Evolutionary conservation across 2,113 vertebrate genomes (phyloP).

Genomic region (Otocyon megalotis): DNA sequence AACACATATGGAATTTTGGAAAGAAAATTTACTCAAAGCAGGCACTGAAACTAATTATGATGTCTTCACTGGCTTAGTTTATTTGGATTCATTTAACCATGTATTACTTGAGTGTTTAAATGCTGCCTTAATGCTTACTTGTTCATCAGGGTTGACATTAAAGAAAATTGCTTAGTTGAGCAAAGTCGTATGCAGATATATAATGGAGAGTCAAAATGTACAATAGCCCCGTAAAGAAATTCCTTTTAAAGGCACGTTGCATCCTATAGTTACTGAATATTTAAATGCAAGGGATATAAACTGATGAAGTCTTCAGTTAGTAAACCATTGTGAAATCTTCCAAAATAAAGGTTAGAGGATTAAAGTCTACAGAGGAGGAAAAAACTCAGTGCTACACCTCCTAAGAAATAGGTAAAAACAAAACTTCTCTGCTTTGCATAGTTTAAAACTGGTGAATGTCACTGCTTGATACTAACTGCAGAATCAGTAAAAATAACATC

Average conservation of each 20-base stretch:
- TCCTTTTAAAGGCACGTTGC: not conserved
- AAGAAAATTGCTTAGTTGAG: constrained; percentile 51
- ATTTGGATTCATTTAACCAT: constrained; percentile 62
- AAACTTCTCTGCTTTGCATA: not conserved
- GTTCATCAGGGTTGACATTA: constrained; percentile 61
- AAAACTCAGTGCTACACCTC: not conserved
- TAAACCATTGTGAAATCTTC: not conserved
- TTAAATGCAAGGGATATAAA: not conserved
- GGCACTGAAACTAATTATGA: constrained; percentile 67
- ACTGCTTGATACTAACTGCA: not conserved
- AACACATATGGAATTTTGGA: constrained; percentile 50
- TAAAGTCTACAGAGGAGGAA: not conserved
- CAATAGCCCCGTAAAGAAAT: not conserved
- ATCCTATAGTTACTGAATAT: not conserved
- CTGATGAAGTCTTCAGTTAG: not conserved
- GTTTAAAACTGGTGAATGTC: not conserved
- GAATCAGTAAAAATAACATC: not conserved
- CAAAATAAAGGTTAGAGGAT: constrained; percentile 30
- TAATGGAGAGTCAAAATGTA: not conserved
- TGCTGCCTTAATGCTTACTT: not conserved
- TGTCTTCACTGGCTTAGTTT: constrained; percentile 55
- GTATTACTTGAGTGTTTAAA: constrained; percentile 65
- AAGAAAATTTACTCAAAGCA: constrained; percentile 65
- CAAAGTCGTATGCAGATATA: not conserved
- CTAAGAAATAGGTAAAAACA: not conserved